These are phyloP conservation scores for Nycticebus coucang DNA, from an alignment of 2,113 vertebrate genomes.

Conservation along the genomic window DNA sequence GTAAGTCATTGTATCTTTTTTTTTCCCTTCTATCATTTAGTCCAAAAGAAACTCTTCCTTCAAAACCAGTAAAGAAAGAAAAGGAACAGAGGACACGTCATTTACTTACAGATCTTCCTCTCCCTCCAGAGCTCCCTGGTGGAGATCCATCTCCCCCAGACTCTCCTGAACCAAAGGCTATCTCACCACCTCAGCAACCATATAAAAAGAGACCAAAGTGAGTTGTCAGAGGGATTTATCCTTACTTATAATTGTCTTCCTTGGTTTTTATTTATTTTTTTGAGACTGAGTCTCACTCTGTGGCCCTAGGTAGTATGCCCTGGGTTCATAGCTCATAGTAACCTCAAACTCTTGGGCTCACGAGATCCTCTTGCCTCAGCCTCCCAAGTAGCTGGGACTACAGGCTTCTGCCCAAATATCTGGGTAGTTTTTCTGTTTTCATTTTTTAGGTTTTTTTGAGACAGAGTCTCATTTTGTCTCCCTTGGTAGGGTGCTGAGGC, in stretches of 20 bases:
- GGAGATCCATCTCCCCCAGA: constrained; percentile 94
- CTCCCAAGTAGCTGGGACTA: too few species aligned
- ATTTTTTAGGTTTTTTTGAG: too few species aligned
- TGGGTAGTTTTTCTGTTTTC: too few species aligned
- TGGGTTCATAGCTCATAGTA: too few species aligned
- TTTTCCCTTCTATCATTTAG: constrained; percentile 83
- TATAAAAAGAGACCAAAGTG: constrained; percentile 99
- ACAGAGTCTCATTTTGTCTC: too few species aligned
- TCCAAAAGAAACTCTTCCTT: constrained; percentile 93
- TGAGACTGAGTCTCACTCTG: too few species aligned
- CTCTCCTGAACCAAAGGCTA: constrained; percentile 91
- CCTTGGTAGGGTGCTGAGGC: too few species aligned
- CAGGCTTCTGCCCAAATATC: too few species aligned
- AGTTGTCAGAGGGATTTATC: constrained; percentile 72
- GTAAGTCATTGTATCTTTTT: constrained; percentile 73
- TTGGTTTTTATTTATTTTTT: too few species aligned
- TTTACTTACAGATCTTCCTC: constrained; percentile 95
- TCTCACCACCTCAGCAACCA: constrained; percentile 89
- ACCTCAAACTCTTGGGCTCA: too few species aligned
- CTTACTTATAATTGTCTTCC: neutral
- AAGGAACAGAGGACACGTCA: constrained; percentile 93
- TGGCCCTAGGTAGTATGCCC: too few species aligned
- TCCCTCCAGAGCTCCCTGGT: constrained; percentile 94
- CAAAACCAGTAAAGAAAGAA: constrained; percentile 92
- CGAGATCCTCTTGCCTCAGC: too few species aligned